A percentile compares a stretch with the other conserved stretches of the same genome.
Evolutionary conservation across 1,140 invertebrate genomes (phyloP).

Genomic region (Brachionus paranguensis): DNA sequence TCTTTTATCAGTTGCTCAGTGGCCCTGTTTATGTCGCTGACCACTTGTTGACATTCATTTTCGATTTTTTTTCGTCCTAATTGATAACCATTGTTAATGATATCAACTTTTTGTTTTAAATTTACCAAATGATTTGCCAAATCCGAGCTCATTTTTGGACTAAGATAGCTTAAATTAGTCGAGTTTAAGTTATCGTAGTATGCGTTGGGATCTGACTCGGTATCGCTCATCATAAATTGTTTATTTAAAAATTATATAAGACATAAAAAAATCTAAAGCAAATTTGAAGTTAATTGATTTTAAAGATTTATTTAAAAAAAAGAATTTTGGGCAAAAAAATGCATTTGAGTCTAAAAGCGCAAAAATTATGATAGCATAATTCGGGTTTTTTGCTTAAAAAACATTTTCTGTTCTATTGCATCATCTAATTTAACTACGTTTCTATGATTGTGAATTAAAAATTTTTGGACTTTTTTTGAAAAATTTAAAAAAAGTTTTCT

Average conservation of each 20-base stretch:
- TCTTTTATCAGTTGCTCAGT: not conserved
- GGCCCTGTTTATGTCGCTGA: not conserved
- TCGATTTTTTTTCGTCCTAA: not conserved
- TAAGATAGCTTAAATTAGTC: not conserved
- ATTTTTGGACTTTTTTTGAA: not conserved
- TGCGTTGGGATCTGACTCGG: not conserved
- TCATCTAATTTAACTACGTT: not conserved
- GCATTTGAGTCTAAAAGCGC: not conserved
- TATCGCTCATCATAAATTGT: not conserved
- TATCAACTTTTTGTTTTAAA: constrained; percentile 7
- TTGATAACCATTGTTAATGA: constrained; percentile 10
- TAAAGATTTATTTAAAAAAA: not conserved
- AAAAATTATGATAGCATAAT: not conserved
- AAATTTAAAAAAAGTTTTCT: not conserved
- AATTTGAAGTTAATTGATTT: not conserved
- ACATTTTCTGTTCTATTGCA: not conserved
- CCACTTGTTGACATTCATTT: not conserved
- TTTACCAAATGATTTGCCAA: not conserved
- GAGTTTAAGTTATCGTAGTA: not conserved
- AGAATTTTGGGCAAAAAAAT: not conserved
- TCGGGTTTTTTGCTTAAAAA: not conserved
- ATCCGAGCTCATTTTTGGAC: not conserved
- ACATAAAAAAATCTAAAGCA: not conserved
- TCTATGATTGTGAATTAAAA: not conserved
- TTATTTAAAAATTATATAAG: not conserved